phyloP scores from a whole-genome alignment of 2,888 invertebrate species.

The Drosophila paranaensis region DNA sequence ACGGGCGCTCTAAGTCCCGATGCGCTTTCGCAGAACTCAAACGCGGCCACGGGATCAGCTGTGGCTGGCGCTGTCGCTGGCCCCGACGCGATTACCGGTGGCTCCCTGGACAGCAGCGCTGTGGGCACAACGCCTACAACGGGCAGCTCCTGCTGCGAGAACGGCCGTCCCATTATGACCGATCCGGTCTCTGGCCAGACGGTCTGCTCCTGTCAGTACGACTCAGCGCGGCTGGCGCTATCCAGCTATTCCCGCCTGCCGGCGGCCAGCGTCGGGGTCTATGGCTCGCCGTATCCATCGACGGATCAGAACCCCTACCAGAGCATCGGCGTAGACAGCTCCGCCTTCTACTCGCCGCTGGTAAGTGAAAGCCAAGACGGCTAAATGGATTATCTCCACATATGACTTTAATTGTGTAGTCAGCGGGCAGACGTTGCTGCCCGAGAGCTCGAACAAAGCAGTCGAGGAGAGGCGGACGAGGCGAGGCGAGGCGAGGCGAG shows the following conservation, averaged over 20 bases:
- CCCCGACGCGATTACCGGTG: slow-evolving; percentile 50
- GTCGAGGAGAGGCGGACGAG: neutral
- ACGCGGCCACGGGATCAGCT: slow-evolving; percentile 74
- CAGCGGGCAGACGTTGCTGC: slow-evolving; percentile 48
- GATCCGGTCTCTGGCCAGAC: slow-evolving; percentile 97
- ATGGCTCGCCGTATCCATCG: slow-evolving; percentile 94
- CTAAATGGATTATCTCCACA: slow-evolving; percentile 83
- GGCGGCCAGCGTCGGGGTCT: slow-evolving; percentile 91
- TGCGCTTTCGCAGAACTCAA: slow-evolving; percentile 84
- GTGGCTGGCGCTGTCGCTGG: slow-evolving; percentile 40
- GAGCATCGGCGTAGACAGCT: slow-evolving; percentile 96
- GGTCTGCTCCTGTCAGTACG: slow-evolving; percentile 97
- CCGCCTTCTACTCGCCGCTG: slow-evolving; percentile 97
- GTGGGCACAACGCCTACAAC: slow-evolving; percentile 73
- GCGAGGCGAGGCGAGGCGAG: no score
- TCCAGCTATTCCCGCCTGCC: slow-evolving; percentile 92
- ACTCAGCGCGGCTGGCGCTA: slow-evolving; percentile 93
- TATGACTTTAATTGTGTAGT: slow-evolving; percentile 80
- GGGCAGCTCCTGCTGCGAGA: slow-evolving; percentile 91
- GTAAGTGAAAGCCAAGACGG: slow-evolving; percentile 88
- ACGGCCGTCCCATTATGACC: slow-evolving; percentile 95
- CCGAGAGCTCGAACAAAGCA: slow-evolving; percentile 21
- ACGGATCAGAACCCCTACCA: slow-evolving; percentile 97
- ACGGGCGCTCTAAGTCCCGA: slow-evolving; percentile 84
- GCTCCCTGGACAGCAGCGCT: slow-evolving; percentile 72